Evolutionary conservation across 2,113 vertebrate genomes (phyloP).

Genomic region (Carassius carassius): DNA sequence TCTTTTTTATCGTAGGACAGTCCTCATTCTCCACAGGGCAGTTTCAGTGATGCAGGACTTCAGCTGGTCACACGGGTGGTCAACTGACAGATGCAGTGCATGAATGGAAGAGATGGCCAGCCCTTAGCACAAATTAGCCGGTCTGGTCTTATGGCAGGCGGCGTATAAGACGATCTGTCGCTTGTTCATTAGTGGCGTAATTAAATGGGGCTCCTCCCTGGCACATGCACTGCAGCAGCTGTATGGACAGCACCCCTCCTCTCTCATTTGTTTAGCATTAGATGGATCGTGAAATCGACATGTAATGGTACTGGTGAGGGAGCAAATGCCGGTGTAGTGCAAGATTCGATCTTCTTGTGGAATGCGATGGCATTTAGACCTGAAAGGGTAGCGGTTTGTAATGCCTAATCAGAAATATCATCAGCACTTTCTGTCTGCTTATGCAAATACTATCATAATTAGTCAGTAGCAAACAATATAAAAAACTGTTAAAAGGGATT

Average conservation of each 20-base stretch:
- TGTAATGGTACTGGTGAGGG: constrained; percentile 8
- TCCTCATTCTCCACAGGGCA: background rate
- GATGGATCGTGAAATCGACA: constrained; percentile 30
- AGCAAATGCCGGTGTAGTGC: constrained; percentile 20
- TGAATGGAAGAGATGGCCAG: constrained; percentile 35
- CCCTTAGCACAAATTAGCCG: constrained; percentile 36
- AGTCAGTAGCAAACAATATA: background rate
- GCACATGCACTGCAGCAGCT: constrained; percentile 52
- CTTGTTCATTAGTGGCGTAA: constrained; percentile 58
- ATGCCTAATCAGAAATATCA: background rate
- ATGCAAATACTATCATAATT: background rate
- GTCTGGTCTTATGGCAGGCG: constrained; percentile 39
- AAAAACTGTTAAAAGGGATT: too few species aligned
- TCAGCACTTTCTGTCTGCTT: background rate
- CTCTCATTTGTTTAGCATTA: constrained; percentile 49
- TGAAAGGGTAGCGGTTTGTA: background rate
- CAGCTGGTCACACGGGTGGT: background rate
- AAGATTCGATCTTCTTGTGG: background rate
- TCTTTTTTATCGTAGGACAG: background rate
- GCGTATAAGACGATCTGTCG: constrained; percentile 28
- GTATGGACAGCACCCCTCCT: constrained; percentile 19
- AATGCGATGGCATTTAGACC: background rate
- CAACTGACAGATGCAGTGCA: constrained; percentile 22
- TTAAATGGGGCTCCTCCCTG: constrained; percentile 49
- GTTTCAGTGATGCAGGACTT: background rate